Conservation (phyloP, 2,888 invertebrate genomes). For the Pheosia gnoma region DNA sequence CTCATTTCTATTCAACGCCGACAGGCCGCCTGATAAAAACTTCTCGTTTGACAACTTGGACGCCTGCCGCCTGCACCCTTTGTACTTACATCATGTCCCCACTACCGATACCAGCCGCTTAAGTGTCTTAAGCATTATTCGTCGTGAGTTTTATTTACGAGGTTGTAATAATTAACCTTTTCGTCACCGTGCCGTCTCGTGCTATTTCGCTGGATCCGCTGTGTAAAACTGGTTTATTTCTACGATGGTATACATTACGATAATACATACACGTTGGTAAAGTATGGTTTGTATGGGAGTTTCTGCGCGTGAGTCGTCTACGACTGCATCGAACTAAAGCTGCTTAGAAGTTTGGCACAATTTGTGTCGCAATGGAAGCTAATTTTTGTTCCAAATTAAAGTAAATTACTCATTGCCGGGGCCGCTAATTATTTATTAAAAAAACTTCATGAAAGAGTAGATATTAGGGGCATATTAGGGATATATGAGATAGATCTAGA, state of each 20-base stretch:
- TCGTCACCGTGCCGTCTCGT: conserved; percentile 25
- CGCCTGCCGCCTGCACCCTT: conserved; percentile 82
- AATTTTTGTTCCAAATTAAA: no score
- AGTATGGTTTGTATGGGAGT: not conserved
- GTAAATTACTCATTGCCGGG: no score
- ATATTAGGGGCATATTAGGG: no score
- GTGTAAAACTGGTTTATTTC: conserved; percentile 2
- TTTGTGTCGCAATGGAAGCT: no score
- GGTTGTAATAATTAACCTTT: conserved; percentile 32
- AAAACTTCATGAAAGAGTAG: no score
- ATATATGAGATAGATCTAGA: no score
- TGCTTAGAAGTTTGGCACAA: no score
- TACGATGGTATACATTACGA: conserved; percentile 1
- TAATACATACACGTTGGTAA: conserved; percentile 6
- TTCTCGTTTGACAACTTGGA: conserved; percentile 82
- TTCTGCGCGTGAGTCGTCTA: not conserved
- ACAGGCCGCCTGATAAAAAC: conserved; percentile 81
- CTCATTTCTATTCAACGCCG: conserved; percentile 82
- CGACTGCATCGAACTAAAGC: not conserved
- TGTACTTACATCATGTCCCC: conserved; percentile 75
- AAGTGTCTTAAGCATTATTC: conserved; percentile 54
- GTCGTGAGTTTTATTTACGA: conserved; percentile 56
- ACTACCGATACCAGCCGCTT: conserved; percentile 42
- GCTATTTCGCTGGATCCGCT: not conserved
- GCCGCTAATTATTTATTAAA: no score